These are phyloP conservation scores for Thelaira solivaga DNA, from an alignment of 2,888 invertebrate species.

Conservation along the genomic window DNA sequence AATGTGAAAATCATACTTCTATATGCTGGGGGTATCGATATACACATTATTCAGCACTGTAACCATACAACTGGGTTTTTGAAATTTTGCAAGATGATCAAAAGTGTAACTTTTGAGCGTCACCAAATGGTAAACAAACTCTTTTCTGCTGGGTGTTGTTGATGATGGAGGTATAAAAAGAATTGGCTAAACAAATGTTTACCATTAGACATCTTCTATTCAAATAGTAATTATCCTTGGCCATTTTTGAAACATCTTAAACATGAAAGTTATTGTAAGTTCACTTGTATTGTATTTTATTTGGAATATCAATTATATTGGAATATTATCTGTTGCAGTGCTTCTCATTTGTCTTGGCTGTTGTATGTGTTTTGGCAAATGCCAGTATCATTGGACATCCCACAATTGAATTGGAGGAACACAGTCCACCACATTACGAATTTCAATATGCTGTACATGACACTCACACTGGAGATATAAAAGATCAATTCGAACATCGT, in stretches of 20 bases:
- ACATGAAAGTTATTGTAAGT: slow-evolving; percentile 63
- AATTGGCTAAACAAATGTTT: slow-evolving; percentile 12
- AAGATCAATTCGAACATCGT: slow-evolving; percentile 76
- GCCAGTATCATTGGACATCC: slow-evolving; percentile 57
- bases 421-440: slow-evolving; percentile 74
- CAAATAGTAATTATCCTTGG: slow-evolving; percentile 44
- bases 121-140: no score
- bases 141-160: not conserved
- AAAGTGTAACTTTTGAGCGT: slow-evolving; percentile 25
- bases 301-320: not conserved
- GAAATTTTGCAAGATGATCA: slow-evolving; percentile 36
- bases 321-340: slow-evolving; percentile 59
- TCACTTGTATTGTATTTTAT: no score
- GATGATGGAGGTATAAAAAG: slow-evolving; percentile 49
- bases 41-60: slow-evolving; percentile 1
- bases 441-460: slow-evolving; percentile 76
- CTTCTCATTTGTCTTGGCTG: slow-evolving; percentile 65
- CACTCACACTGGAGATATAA: slow-evolving; percentile 75
- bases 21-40: slow-evolving; percentile 26
- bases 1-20: slow-evolving; percentile 43
- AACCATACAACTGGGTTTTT: not conserved
- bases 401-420: slow-evolving; percentile 63
- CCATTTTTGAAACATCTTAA: slow-evolving; percentile 36
- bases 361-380: slow-evolving; percentile 30
- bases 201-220: slow-evolving; percentile 53